Percentiles rank a stretch among this genome's conserved stretches.
Conservation (phyloP, 2,113 vertebrate genomes). For the Acrocephalus arundinaceus region DNA sequence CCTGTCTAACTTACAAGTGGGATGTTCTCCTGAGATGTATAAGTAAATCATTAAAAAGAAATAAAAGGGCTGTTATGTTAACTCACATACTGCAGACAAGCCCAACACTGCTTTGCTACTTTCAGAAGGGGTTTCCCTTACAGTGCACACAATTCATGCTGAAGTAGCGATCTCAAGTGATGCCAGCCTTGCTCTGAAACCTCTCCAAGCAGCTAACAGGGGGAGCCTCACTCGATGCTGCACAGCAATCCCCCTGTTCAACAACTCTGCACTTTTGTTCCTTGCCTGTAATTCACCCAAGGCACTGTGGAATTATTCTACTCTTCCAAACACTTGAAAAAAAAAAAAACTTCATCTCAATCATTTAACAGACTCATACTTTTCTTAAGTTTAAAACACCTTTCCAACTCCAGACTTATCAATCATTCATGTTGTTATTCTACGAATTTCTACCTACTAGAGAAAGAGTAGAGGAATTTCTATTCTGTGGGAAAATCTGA, state of each 20-base stretch:
- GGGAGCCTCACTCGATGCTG: fast-evolving
- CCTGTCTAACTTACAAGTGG: background rate
- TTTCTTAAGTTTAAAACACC: background rate
- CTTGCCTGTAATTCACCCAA: background rate
- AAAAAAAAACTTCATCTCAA: background rate
- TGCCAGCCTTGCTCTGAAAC: background rate
- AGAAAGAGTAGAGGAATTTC: background rate
- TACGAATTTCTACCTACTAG: background rate
- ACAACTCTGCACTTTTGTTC: background rate
- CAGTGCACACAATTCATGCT: background rate
- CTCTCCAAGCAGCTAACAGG: fast-evolving
- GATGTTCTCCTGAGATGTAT: background rate
- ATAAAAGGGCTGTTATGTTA: background rate
- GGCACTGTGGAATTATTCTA: background rate
- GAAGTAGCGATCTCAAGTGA: background rate
- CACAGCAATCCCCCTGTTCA: background rate
- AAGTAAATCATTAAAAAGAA: background rate
- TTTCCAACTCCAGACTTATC: background rate
- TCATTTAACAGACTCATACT: background rate
- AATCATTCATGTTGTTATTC: constrained; percentile 51
- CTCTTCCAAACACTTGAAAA: background rate
- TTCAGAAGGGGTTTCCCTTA: background rate
- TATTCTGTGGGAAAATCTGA: background rate
- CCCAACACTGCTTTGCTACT: background rate
- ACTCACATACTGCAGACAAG: background rate